These are phyloP conservation scores for Merodon equestris DNA, from an alignment of 2,888 invertebrate species.

Conservation along the genomic window DNA sequence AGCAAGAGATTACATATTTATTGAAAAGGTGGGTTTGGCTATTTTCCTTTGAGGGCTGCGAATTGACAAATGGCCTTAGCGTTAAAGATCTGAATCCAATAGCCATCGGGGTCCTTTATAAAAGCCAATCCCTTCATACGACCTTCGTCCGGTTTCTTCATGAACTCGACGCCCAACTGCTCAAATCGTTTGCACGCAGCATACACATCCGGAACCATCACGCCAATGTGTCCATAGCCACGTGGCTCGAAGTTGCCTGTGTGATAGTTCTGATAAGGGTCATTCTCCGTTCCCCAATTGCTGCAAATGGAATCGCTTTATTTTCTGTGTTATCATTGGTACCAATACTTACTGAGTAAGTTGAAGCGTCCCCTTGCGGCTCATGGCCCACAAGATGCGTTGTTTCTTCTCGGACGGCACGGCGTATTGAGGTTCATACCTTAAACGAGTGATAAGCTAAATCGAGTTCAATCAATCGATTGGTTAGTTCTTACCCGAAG, in stretches of 20 bases:
- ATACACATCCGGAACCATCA: conserved; percentile 93
- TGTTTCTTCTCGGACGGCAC: conserved; percentile 86
- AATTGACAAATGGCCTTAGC: conserved; percentile 74
- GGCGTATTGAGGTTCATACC: conserved; percentile 87
- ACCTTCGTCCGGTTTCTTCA: conserved; percentile 93
- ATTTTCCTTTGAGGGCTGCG: no score
- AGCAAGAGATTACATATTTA: no score
- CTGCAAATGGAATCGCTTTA: conserved; percentile 79
- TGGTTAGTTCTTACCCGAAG: conserved; percentile 82
- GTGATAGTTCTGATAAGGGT: conserved; percentile 88
- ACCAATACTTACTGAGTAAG: conserved; percentile 91
- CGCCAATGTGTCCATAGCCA: conserved; percentile 95
- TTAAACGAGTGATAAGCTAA: neutral
- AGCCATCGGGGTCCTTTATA: conserved; percentile 97
- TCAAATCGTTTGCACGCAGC: conserved; percentile 92
- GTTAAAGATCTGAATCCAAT: conserved; percentile 95
- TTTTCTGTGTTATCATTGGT: neutral
- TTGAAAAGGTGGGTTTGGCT: no score
- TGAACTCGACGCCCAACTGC: conserved; percentile 90
- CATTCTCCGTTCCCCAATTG: conserved; percentile 96
- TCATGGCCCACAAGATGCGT: conserved; percentile 87
- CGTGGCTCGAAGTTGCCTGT: conserved; percentile 94
- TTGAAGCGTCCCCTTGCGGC: conserved; percentile 92
- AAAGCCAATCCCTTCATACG: conserved; percentile 97
- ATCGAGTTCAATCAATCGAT: neutral